Conservation (phyloP, 1,140 invertebrate genomes). For the Atta texana region DNA sequence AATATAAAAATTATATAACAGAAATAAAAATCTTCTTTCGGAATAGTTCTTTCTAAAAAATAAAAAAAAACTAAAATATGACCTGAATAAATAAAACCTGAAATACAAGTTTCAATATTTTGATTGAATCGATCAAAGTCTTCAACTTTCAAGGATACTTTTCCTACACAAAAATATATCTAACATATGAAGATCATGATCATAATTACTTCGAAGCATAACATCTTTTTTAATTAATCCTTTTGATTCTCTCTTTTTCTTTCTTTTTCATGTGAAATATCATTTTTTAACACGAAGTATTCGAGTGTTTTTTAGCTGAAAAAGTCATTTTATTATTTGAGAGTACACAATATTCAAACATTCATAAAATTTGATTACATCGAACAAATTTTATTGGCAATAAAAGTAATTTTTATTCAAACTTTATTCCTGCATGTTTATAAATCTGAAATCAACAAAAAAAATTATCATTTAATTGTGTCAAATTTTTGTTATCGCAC, state of each 20-base stretch:
- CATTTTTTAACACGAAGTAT: neutral
- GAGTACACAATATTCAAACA: neutral
- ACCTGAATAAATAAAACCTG: too few species aligned
- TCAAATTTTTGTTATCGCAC: neutral
- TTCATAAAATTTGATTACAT: neutral
- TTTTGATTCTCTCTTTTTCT: neutral
- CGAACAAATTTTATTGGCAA: neutral
- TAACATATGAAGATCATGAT: neutral
- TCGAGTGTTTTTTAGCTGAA: neutral
- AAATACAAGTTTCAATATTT: neutral
- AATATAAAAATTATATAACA: neutral
- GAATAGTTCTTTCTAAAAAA: neutral
- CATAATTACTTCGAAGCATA: neutral
- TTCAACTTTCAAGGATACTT: neutral
- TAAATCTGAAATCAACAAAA: neutral
- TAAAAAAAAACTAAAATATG: too few species aligned
- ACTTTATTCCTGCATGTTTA: neutral
- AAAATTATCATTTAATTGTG: neutral
- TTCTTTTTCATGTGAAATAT: neutral
- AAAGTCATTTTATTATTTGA: neutral
- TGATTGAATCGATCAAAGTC: neutral
- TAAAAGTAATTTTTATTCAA: neutral
- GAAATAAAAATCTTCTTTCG: neutral
- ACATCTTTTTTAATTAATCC: neutral
- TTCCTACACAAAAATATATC: neutral